Base-by-base conservation (phyloP, 2,113 vertebrate genomes). In the Lophochroa leadbeateri region DNA sequence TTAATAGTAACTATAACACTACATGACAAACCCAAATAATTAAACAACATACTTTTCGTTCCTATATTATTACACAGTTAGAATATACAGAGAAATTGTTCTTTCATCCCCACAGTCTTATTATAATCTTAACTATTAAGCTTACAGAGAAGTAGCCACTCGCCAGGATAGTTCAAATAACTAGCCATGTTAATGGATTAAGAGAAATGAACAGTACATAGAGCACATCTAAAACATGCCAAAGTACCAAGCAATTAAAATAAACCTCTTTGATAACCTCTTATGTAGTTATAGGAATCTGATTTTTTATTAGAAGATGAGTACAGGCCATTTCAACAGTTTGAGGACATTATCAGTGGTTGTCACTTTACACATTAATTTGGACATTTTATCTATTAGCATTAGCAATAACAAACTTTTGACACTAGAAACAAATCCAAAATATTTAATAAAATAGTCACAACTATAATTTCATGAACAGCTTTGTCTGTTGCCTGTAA, bases 1-100 rank as follows among this genome's bases (percentile, higher is more conserved):
- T 88, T 96, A 77, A 83, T 76, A 82, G 61, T 44, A 96, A 58
- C 65, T 65, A 41, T 41, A 91, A 68, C 43, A 92, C 49, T 50
- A 35, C 23, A 91, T 19, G 11, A 50, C 55, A 94, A 91, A 96
- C 70, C 43, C 70, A 89, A 93, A 75, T 47, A 86, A 96, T 78
- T 94, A 69, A 70, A 90, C 71, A 89, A 82, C 11, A 72, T 61
- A 39, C 16, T 89, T 86, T 60, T 82, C 17, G 46, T 82, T 94
- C 21, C 37, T 94, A 24, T 41, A 58, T 90, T 85, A 87, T 74
- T 88, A 87, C 29, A 49, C 10, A 49, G 31, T n/a, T 69, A 64
- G 39, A 93, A 80, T 65, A 70, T 33, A 67, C 23, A 53, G 39
- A 76, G 33, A 93, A 94, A 55, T 21, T 83, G 17, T 88, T 89